Percentiles rank a stretch among this genome's conserved stretches.
Conservation (phyloP, 2,113 vertebrate genomes). For the Melanerpes aurifrons region DNA sequence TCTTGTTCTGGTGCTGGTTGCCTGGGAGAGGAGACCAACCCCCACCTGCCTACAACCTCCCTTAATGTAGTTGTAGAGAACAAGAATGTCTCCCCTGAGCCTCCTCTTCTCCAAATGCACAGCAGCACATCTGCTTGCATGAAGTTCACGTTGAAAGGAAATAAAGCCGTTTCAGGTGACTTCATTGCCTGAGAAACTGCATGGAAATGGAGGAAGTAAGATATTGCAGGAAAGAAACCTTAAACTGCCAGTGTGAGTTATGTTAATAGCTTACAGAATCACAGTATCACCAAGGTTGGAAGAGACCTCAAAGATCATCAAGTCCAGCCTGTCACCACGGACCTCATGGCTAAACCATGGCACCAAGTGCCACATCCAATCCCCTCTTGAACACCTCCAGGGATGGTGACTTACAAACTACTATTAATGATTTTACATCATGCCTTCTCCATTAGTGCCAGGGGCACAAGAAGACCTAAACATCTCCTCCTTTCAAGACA, state of each 20-base stretch:
- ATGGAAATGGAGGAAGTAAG: not conserved
- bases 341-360: no score
- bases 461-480: not conserved
- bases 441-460: not conserved
- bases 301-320: no score
- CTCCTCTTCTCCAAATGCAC: not conserved
- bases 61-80: no score
- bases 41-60: no score
- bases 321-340: no score
- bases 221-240: not conserved
- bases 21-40: no score
- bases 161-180: not conserved
- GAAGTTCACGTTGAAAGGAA: not conserved
- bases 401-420: not conserved
- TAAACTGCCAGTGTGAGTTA: not conserved
- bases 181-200: constrained; percentile 4
- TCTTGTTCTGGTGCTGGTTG: no score
- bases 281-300: no score
- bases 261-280: not conserved
- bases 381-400: no score
- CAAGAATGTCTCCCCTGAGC: no score
- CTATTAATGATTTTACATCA: not conserved
- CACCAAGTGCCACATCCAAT: no score
- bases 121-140: not conserved
- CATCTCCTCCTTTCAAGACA: not conserved